These are phyloP conservation scores for Geothlypis trichas DNA, from an alignment of 2,113 vertebrate species.

Conservation along the genomic window DNA sequence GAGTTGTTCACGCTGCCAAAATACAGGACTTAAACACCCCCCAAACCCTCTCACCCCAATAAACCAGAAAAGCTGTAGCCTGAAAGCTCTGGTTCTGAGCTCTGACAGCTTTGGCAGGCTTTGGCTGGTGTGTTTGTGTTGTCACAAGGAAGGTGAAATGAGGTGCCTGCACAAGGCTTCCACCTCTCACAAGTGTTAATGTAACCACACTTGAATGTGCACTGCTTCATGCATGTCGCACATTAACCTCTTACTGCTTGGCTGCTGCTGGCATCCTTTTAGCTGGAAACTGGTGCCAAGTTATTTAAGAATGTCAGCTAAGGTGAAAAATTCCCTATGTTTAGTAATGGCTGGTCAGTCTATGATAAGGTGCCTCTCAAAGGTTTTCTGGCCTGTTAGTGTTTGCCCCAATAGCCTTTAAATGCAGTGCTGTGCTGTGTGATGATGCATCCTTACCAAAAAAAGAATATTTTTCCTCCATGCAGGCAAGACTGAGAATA, in stretches of 20 bases:
- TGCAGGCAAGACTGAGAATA: neutral
- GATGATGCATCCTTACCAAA: neutral
- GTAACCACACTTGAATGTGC: neutral
- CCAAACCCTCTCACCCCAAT: fast-evolving
- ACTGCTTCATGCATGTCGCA: neutral
- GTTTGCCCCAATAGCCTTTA: neutral
- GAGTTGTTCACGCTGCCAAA: neutral
- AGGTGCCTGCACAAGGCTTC: neutral
- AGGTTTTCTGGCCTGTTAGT: neutral
- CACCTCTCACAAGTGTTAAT: neutral
- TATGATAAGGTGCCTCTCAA: neutral
- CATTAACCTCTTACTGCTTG: neutral
- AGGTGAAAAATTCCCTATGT: neutral
- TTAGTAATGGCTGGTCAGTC: neutral
- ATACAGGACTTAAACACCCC: neutral
- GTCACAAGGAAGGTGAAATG: neutral
- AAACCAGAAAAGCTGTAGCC: neutral
- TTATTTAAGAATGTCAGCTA: neutral
- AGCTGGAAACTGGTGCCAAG: slow-evolving; percentile 2
- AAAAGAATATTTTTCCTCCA: neutral
- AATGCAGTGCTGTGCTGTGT: neutral
- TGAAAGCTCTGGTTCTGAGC: neutral
- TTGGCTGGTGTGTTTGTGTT: neutral
- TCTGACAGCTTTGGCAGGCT: neutral
- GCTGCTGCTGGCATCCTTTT: neutral